These are phyloP conservation scores for Lepidochrysops patricia DNA, from an alignment of 2,888 invertebrate species.

Conservation along the genomic window DNA sequence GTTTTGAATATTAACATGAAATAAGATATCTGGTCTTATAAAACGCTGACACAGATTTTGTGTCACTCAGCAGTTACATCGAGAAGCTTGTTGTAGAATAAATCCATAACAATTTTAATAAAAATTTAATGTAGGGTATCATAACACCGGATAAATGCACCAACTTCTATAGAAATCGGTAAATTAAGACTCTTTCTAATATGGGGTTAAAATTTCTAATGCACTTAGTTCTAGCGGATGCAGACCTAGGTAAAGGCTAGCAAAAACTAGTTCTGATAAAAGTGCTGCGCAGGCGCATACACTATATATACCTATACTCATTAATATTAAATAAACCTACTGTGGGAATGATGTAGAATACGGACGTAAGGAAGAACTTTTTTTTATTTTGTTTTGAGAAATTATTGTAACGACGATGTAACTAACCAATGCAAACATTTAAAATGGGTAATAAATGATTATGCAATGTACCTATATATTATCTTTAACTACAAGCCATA, in stretches of 20 bases:
- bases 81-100: not conserved
- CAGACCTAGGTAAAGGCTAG: not conserved
- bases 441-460: not conserved
- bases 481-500: no score
- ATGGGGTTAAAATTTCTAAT: not conserved
- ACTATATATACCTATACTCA: not conserved
- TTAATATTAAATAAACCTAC: not conserved
- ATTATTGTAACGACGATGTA: no score
- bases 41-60: not conserved
- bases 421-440: no score
- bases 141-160: no score
- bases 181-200: not conserved
- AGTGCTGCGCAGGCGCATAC: not conserved
- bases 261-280: not conserved
- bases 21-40: not conserved
- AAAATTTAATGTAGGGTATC: no score
- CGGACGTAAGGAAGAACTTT: not conserved
- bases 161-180: not conserved
- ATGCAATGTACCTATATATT: no score
- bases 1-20: not conserved
- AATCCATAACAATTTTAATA: not conserved
- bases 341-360: not conserved
- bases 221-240: not conserved
- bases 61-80: not conserved
- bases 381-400: not conserved